Conservation (phyloP, 2,888 invertebrate species). For the Eupithecia subumbrata region DNA sequence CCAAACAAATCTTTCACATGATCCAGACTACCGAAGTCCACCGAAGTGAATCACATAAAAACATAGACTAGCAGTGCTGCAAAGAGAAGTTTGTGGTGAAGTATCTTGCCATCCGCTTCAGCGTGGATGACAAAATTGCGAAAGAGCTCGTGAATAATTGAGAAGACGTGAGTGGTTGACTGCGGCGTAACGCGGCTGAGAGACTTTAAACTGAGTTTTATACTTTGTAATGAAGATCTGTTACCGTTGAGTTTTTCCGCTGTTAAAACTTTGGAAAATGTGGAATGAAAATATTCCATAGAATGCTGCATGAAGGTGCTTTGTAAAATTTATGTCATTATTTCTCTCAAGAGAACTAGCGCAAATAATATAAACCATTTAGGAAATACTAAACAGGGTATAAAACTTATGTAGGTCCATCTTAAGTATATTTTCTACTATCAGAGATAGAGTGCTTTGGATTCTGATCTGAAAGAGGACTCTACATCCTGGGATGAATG, state of each 20-base stretch:
- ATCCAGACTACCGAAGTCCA: background rate
- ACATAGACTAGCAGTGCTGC: background rate
- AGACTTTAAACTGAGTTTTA: slow-evolving; percentile 23
- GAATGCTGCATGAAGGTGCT: background rate
- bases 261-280: background rate
- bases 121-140: slow-evolving; percentile 41
- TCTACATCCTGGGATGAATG: too few species aligned
- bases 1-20: background rate
- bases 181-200: slow-evolving; percentile 23
- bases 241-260: slow-evolving; percentile 8
- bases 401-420: too few species aligned
- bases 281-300: background rate
- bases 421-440: too few species aligned
- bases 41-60: background rate
- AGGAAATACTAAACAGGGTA: background rate
- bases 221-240: slow-evolving; percentile 25
- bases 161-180: slow-evolving; percentile 33
- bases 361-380: too few species aligned
- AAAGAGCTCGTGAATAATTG: slow-evolving; percentile 42
- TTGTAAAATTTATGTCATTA: background rate
- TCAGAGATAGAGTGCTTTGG: too few species aligned
- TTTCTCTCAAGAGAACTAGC: too few species aligned
- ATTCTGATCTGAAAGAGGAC: too few species aligned
- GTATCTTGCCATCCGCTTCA: slow-evolving; percentile 64
- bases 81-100: slow-evolving; percentile 1